Evolutionary conservation across 2,888 invertebrate species (phyloP), one percentile per base, ranked within the genome.

Genomic region (Carterocephalus palaemon): DNA sequence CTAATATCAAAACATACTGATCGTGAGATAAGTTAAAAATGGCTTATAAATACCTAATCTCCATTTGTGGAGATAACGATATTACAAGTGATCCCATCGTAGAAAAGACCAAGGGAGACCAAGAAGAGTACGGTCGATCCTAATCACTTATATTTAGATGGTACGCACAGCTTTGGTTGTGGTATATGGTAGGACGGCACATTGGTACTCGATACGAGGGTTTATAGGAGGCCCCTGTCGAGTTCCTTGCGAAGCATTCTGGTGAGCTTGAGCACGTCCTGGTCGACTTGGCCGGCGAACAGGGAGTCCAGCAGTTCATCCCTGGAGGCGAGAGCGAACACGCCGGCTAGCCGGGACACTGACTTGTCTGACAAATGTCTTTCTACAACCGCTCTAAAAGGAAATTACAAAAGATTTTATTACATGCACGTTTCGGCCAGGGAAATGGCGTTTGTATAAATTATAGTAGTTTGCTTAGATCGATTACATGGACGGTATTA

Each of bases 291-390:
- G 0, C 84, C 84, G 1, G 84, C 63, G 66, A 86, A 86, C 2
- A 86, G 57, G 0, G 85, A 72, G 59, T 86, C 86, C 2, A 86
- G 70, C 3, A 86, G 70, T 22, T 85, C 85, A 3, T 72, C 80
- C 15, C 84, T 68, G 0, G 83, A 82, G 0, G 76, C 84, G 5
- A 85, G 67, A 0, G 74, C 62, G 56, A 96, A 95, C 6, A 96
- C 92, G 40, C 92, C 91, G 47, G 95, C 93, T 43, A 95, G 91
- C 2, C 96, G 89, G 1, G 89, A 89, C 23, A 93, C 87, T 0
- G 95, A 94, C 71, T 96, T 96, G 56, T 95, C 95, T 2, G 95
- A 95, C 2, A 96, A 88, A 66, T 96, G 96, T 17, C 92, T 89
- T 60, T 90, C 89, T 36, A 96, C 93, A 23, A 96, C 90, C 23